Evolutionary conservation across 1,140 invertebrate species (phyloP).

Genomic region (Heliconius hermathena): DNA sequence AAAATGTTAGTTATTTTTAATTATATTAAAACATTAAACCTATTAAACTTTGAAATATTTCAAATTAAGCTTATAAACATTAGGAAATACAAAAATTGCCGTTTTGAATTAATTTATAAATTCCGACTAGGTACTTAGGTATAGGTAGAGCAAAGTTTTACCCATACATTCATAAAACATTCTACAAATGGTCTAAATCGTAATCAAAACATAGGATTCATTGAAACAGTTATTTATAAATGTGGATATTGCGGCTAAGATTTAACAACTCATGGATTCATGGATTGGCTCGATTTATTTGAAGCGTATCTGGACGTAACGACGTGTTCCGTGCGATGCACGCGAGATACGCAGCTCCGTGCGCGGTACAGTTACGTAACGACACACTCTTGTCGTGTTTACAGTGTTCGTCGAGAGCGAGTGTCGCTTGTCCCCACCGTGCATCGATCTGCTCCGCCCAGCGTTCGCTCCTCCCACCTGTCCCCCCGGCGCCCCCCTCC

Average conservation of each 20-base stretch:
- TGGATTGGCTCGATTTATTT: constrained; percentile 24
- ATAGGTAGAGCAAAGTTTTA: no score
- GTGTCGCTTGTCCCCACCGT: constrained; percentile 77
- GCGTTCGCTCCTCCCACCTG: constrained; percentile 72
- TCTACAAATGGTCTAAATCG: neutral
- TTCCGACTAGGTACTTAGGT: no score
- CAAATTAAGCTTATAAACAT: no score
- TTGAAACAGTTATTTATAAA: neutral
- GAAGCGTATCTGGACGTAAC: constrained; percentile 26
- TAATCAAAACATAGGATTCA: neutral
- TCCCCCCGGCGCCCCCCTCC: constrained; percentile 48
- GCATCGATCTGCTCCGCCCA: constrained; percentile 79
- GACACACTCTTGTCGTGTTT: constrained; percentile 59
- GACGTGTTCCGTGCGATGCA: constrained; percentile 21
- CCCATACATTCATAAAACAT: neutral
- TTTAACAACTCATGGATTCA: constrained; percentile 30
- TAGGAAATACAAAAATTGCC: no score
- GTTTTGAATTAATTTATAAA: no score
- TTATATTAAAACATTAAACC: no score
- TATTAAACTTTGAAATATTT: no score
- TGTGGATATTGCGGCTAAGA: constrained; percentile 16
- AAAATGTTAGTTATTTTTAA: no score
- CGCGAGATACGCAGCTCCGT: constrained; percentile 25
- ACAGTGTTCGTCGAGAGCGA: constrained; percentile 65
- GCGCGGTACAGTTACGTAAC: constrained; percentile 63